Base-by-base conservation (phyloP, 2,888 invertebrate genomes). In the Philereme vetulata region DNA sequence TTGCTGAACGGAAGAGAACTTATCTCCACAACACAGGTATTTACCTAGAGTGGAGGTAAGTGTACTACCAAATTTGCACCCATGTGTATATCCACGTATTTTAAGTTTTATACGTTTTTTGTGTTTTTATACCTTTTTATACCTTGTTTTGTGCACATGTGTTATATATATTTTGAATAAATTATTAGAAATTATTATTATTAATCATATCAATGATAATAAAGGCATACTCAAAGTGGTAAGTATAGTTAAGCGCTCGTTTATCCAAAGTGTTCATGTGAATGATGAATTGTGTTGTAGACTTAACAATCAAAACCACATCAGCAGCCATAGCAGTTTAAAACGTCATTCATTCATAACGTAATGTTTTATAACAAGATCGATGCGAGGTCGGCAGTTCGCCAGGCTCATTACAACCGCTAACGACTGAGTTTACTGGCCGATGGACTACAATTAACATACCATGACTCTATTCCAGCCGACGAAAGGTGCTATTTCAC, bases 381-480 rank as follows among this genome's bases (percentile, higher is more conserved):
- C 70, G 72, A 76, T 71, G 68, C 50, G 59, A 65, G 57, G 65
- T 59, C 57, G 63, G 60, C 64, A 62, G 57, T 66, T 64, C 63
- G 66, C 60, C 61, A 64, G 62, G 63, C 73, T 77, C 77, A 84
- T 84, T 82, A 81, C 78, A 70, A 72, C 78, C 77, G 60, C 80
- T 82, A 84, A 85, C 78, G 78, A 73, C 76, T 69, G 67, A 68
- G 69, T 75, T 78, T 72, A 78, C 76, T 74, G 76, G 77, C 66
- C 76, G 74, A 70, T 71, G 75, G 76, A 74, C 76, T 72, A 64
- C 81, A 72, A 86, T 87, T 84, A 84, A 78, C 83, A 85, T 85
- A 75, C 81, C 83, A 69, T 70, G 67, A 64, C 62, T 64, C 53
- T 49, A 60, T 62, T 63, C 65, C 63, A 70, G 66, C 60, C 68